Base-by-base conservation (phyloP, 2,797 vertebrate genomes). In the Trematomus bernacchii region DNA sequence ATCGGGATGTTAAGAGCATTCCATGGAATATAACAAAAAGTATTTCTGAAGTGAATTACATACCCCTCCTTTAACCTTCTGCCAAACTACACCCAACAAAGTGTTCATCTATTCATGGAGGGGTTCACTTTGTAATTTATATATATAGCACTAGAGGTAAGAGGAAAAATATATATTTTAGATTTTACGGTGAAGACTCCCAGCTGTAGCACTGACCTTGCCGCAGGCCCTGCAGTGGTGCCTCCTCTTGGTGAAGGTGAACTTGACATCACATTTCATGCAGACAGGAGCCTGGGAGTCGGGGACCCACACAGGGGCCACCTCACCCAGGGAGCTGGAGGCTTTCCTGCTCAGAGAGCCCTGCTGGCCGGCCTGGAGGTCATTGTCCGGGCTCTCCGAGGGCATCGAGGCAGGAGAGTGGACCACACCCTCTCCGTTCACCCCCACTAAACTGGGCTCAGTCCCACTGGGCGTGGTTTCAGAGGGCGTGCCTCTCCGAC, bases 221-320 rank as follows among this genome's bases (percentile, higher is more conserved):
- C 98, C 98, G 73, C 98, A 99, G 73, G 98, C 98, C 94, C 98
- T 97, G 95, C 98, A 99, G 92, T 99, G 98, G 90, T 99, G 98
- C 79, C 98, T 97, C 91, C 98, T 96, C 94, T 98, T 99, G 88
- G 98, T 99, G 92, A 99, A 99, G 72, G 98, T 99, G 94, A 99
- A 99, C 93, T 96, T 98, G 87, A 96, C 95, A 87, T 99, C 96
- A 68, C 98, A 99, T 90, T 97, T 99, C 97, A 99, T 99, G 83
- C 98, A 99, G 87, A 97, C 92, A 18, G 98, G 98, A 59, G 98
- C 98, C 93, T 99, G 97, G 69, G 97, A 98, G 93, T 99, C 98
- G 2, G 98, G 98, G 80, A 99, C 98, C 98, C 98, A 99, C 57
- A 99, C 96, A 3, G 98, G 98, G 88, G 98, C 98, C 10, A 98